A percentile compares a stretch with the other conserved stretches of the same genome.
Evolutionary conservation across 2,113 vertebrate genomes (phyloP).

Genomic region (Ochotona curzoniae): DNA sequence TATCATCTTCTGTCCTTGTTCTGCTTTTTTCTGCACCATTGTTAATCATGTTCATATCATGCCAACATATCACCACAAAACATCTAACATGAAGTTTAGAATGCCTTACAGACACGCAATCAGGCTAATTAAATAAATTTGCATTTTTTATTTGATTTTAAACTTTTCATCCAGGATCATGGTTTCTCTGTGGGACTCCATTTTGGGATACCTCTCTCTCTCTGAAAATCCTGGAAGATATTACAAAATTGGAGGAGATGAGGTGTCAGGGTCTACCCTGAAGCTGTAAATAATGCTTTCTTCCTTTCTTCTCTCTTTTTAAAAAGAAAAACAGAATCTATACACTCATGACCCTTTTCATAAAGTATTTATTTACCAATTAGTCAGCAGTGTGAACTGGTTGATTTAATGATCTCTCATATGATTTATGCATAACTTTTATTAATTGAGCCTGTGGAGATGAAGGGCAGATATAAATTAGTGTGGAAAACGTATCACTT

Average conservation of each 20-base stretch:
- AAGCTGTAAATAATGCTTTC: conserved; percentile 24
- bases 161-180: conserved; percentile 36
- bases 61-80: conserved; percentile 10
- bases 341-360: conserved; percentile 80
- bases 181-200: neutral
- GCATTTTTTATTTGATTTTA: conserved; percentile 53
- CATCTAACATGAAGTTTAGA: neutral
- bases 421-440: conserved; percentile 86
- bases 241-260: neutral
- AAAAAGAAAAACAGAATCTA: conserved; percentile 73
- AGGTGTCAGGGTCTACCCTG: neutral
- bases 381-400: conserved; percentile 83
- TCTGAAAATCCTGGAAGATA: neutral
- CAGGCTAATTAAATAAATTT: conserved; percentile 48
- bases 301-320: neutral
- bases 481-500: conserved; percentile 80
- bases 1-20: neutral
- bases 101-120: neutral
- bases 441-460: conserved; percentile 86
- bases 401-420: conserved; percentile 85
- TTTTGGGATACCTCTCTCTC: neutral
- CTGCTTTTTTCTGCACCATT: neutral
- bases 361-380: conserved; percentile 85
- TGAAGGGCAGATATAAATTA: conserved; percentile 84
- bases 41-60: neutral